These are phyloP conservation scores for Bujurquina vittata DNA, from an alignment of 2,113 vertebrate genomes.

Conservation along the genomic window DNA sequence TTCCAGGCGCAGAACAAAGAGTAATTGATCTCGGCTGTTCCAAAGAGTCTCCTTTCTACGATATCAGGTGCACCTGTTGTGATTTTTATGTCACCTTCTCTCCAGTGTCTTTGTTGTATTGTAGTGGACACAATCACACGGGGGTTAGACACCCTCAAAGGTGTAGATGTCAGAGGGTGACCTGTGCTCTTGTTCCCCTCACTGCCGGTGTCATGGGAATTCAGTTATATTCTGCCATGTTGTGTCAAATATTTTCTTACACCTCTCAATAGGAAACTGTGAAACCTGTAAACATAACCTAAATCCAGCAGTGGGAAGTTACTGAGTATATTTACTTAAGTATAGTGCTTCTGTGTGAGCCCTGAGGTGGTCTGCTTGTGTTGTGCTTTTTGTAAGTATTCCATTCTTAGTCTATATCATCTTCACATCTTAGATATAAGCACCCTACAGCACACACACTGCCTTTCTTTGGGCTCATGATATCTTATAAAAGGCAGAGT, in stretches of 20 bases:
- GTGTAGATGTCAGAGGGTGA: slow-evolving; percentile 11
- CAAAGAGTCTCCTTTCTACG: neutral
- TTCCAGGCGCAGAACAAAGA: neutral
- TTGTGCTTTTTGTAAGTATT: too few species aligned
- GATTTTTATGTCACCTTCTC: slow-evolving; percentile 1
- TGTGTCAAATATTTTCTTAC: neutral
- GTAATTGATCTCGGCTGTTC: neutral
- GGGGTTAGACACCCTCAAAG: neutral
- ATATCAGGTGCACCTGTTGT: neutral
- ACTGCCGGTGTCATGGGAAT: neutral
- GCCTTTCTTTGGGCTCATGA: neutral
- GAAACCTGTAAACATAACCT: neutral
- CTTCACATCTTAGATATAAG: neutral
- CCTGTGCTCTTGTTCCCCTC: neutral
- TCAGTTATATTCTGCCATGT: neutral
- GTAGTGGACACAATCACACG: neutral
- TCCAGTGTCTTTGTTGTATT: neutral
- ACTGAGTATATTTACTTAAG: neutral
- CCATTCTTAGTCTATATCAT: neutral
- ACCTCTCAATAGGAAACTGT: neutral
- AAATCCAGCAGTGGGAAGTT: neutral
- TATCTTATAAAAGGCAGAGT: neutral
- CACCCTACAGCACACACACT: neutral
- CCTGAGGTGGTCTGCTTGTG: neutral
- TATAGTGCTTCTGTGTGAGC: neutral